Conservation (phyloP, 2,888 invertebrate species). For the Choreutis nemorana region DNA sequence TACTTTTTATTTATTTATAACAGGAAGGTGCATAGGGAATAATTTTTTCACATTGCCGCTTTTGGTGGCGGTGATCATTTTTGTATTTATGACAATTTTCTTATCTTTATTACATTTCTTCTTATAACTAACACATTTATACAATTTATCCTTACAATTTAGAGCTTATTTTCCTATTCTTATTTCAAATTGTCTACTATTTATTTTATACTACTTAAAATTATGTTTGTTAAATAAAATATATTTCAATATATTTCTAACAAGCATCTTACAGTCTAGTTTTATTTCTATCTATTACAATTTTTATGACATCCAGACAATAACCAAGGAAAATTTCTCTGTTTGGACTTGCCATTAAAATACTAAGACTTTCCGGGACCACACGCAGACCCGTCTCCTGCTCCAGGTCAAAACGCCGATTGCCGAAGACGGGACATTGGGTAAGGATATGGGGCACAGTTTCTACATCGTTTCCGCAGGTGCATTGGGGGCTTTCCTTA, state of each 20-base stretch:
- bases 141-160: background rate
- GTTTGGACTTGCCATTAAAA: background rate
- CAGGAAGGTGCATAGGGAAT: no score
- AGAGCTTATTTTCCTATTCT: background rate
- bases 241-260: background rate
- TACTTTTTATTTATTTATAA: no score
- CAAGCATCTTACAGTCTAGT: background rate
- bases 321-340: background rate
- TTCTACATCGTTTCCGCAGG: background rate
- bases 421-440: background rate
- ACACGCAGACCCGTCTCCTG: background rate
- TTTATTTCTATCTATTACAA: constrained; percentile 1
- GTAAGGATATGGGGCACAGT: background rate
- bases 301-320: background rate
- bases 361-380: background rate
- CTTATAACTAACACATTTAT: background rate
- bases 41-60: no score
- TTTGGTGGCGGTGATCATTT: no score
- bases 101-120: background rate
- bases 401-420: background rate
- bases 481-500: background rate
- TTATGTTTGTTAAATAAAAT: background rate
- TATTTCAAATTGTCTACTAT: background rate
- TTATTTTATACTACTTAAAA: background rate
- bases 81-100: no score